Evolutionary conservation across 1,140 invertebrate genomes (phyloP).

Genomic region (Temnothorax nylanderi): DNA sequence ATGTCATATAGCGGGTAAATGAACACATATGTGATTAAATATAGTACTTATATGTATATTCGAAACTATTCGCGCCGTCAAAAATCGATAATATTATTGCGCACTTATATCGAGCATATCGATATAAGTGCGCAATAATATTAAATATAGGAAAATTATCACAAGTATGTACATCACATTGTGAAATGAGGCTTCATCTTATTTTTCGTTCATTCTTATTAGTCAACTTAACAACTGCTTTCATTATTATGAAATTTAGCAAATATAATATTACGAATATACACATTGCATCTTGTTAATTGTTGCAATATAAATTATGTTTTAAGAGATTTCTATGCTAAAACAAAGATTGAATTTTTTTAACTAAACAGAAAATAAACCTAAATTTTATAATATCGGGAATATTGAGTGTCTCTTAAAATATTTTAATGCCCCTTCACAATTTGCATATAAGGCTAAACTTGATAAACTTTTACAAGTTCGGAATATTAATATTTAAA

Average conservation of each 20-base stretch:
- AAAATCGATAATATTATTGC: no score
- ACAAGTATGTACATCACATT: conserved; percentile 30
- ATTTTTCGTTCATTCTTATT: neutral
- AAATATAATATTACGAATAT: neutral
- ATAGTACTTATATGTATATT: neutral
- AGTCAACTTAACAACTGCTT: neutral
- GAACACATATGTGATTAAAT: conserved; percentile 3
- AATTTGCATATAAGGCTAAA: neutral
- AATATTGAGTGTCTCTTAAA: conserved; percentile 13
- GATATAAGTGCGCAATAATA: neutral
- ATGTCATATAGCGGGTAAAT: neutral
- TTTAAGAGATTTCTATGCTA: neutral
- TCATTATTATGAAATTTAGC: neutral
- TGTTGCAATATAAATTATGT: neutral
- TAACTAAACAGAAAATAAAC: neutral
- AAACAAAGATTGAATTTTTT: neutral
- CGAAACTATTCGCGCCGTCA: neutral
- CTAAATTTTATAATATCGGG: neutral
- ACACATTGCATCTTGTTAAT: neutral
- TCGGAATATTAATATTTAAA: conserved; percentile 28
- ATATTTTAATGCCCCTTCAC: conserved; percentile 43
- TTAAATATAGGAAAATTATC: conserved; percentile 42
- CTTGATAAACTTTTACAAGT: conserved; percentile 2
- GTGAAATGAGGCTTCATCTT: conserved; percentile 31
- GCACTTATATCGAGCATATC: no score